Base-by-base conservation (phyloP, 37 sponge, comb jelly and placozoan genomes). In the Cliona cf. orientalis region DNA sequence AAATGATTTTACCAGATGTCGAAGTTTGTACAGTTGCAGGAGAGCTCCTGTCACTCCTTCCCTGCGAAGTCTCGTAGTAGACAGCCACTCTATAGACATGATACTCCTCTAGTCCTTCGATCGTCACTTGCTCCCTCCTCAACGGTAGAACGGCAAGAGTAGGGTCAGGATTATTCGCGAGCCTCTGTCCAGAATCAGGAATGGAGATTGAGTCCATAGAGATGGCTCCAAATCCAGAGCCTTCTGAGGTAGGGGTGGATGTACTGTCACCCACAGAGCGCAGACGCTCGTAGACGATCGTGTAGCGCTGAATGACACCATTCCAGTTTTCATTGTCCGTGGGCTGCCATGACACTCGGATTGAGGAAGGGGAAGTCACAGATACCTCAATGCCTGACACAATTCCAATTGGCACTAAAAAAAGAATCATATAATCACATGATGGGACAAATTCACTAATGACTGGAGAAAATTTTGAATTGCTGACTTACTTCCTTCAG, bases 401-500 rank as follows among this genome's bases (percentile, higher is more conserved):
- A n/a, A n/a, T n/a, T n/a, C n/a, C n/a, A n/a, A n/a, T n/a, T n/a
- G n/a, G n/a, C n/a, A n/a, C n/a, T n/a, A n/a, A n/a, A n/a, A n/a
- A n/a, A n/a, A n/a, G n/a, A n/a, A n/a, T n/a, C n/a, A n/a, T n/a
- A n/a, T n/a, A n/a, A n/a, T n/a, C n/a, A n/a, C n/a, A n/a, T n/a
- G n/a, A n/a, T n/a, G n/a, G n/a, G n/a, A n/a, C n/a, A n/a, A n/a
- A n/a, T n/a, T n/a, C n/a, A n/a, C n/a, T n/a, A n/a, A 56, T 57
- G 5, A 4, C 26, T 36, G 3, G 25, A 71, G 26, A 7, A 29
- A 25, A 1, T 65, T 32, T n/a, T n/a, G n/a, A n/a, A n/a, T n/a
- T n/a, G n/a, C n/a, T n/a, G n/a, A n/a, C n/a, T n/a, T 58, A 82
- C 83, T 42, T 21, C 25, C 46, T 41, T 82, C 73, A 33, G 25